phyloP scores from a whole-genome alignment of 2,888 invertebrate genomes.

The Dolomedes plantarius region DNA sequence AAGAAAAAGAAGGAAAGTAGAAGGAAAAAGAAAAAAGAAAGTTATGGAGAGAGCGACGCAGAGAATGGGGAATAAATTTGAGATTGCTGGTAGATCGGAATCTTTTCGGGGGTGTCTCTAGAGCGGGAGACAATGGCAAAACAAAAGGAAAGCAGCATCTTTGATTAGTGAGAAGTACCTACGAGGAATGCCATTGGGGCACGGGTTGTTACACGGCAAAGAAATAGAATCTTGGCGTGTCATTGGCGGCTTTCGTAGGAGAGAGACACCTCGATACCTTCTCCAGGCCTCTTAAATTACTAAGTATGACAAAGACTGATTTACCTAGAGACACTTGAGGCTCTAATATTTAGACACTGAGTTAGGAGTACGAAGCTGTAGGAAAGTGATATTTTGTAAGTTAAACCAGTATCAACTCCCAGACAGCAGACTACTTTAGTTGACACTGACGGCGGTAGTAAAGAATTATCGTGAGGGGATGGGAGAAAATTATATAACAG shows the following conservation, averaged over 20 bases:
- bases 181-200: slow-evolving; percentile 44
- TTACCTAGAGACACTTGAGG: too few species aligned
- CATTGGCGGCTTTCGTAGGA: neutral
- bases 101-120: slow-evolving; percentile 34
- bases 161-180: slow-evolving; percentile 70
- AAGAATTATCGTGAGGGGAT: too few species aligned
- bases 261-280: too few species aligned
- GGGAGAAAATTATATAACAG: too few species aligned
- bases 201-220: slow-evolving; percentile 32
- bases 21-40: neutral
- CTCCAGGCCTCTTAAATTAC: too few species aligned
- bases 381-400: too few species aligned
- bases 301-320: too few species aligned
- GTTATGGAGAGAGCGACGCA: neutral
- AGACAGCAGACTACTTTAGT: too few species aligned
- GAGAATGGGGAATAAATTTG: slow-evolving; percentile 62
- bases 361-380: too few species aligned
- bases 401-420: too few species aligned
- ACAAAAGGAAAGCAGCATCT: slow-evolving; percentile 68
- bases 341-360: too few species aligned
- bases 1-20: slow-evolving; percentile 35
- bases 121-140: slow-evolving; percentile 65
- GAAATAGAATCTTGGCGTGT: neutral
- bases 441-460: too few species aligned
- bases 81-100: slow-evolving; percentile 66